Evolutionary conservation across 2,888 invertebrate species (phyloP).

Genomic region (Nasonovia ribisnigri): DNA sequence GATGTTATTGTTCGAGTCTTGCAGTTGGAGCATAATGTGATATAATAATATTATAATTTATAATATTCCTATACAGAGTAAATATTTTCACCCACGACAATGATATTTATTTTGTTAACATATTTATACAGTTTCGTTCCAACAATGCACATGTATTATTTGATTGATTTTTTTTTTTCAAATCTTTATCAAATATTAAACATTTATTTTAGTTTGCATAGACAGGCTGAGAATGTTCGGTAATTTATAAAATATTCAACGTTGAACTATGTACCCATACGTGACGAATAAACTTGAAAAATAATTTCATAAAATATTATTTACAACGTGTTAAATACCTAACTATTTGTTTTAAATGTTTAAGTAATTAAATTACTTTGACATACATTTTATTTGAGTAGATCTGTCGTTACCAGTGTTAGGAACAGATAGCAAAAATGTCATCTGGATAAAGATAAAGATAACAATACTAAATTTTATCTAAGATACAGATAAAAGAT

Average conservation of each 20-base stretch:
- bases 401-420: background rate
- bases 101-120: background rate
- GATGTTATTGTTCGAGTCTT: background rate
- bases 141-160: constrained; percentile 13
- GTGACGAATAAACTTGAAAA: background rate
- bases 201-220: background rate
- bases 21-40: background rate
- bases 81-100: constrained; percentile 7
- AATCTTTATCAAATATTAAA: background rate
- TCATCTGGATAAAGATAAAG: no score
- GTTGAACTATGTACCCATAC: background rate
- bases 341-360: background rate
- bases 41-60: background rate
- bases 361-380: background rate
- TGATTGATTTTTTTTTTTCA: background rate
- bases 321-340: background rate
- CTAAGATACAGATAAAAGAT: no score
- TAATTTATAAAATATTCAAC: background rate
- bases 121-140: background rate
- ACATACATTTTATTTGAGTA: background rate
- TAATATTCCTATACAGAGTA: background rate
- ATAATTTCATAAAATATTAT: background rate
- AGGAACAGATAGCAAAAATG: no score
- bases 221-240: background rate
- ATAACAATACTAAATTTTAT: no score